A percentile compares a stretch with the other conserved stretches of the same genome.
Conservation (phyloP, 2,888 invertebrate genomes). For the Sisyra terminalis region DNA sequence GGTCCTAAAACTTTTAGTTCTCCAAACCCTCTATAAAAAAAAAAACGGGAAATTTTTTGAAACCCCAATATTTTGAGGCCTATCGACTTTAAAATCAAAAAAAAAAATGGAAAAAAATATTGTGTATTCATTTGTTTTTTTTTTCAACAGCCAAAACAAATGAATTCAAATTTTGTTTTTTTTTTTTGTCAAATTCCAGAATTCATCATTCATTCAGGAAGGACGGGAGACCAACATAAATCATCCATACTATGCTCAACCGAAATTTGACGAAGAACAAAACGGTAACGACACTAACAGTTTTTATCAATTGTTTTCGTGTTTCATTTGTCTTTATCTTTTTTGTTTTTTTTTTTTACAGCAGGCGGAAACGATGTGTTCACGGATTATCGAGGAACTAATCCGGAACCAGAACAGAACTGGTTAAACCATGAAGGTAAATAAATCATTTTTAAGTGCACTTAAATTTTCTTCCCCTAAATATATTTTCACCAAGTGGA, state of each 20-base stretch:
- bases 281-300: conserved; percentile 7
- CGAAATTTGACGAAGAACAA: conserved; percentile 7
- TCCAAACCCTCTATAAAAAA: too few species aligned
- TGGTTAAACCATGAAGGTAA: conserved; percentile 8
- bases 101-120: too few species aligned
- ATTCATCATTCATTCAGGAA: conserved; percentile 3
- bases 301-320: not conserved
- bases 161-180: too few species aligned
- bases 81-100: too few species aligned
- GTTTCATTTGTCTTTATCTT: not conserved
- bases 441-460: not conserved
- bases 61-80: too few species aligned
- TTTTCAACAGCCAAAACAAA: too few species aligned
- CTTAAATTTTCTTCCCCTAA: too few species aligned
- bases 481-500: too few species aligned
- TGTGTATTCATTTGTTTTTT: too few species aligned
- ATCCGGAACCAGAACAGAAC: conserved; percentile 5
- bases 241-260: conserved; percentile 6
- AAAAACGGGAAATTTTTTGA: too few species aligned
- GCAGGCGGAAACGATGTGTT: not conserved
- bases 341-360: not conserved
- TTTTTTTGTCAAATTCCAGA: too few species aligned
- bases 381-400: conserved; percentile 6
- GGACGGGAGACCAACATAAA: conserved; percentile 1
- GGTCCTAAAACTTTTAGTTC: too few species aligned